Base-by-base conservation (phyloP, 2,888 invertebrate species). In the Drosophila nr. medialis region DNA sequence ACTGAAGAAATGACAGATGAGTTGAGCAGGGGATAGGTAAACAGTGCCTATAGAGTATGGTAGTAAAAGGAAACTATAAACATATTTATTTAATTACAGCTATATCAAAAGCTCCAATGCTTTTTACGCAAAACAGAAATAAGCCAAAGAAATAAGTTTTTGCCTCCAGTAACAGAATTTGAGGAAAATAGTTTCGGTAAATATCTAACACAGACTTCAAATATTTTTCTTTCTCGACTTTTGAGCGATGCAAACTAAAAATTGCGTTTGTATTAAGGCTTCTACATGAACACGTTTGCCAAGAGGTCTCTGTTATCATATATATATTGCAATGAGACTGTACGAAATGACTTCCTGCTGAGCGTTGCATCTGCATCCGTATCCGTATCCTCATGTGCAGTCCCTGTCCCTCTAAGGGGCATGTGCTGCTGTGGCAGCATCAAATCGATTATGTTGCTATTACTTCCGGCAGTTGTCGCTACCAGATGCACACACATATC, bases 361-460 rank as follows among this genome's bases (percentile, higher is more conserved):
- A 64, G 60, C 55, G 50, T 56, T 63, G 66, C 66, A 66, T 62
- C 51, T 40, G 34, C 36, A 75, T 71, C 63, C 65, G 38, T 29
- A 70, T 64, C 51, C 64, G 21, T 27, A 74, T 75, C 64, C 68
- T 29, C 42, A 67, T 72, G 72, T 66, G 48, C 40, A 66, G 64
- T 48, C 78, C 3, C 32, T 34, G 53, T 48, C 21, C 30, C 64
- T 38, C 49, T 63, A 45, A 61, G 40, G 24, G 69, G 64, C 68
- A 80, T 74, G 56, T 85, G 84, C 79, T 79, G 75, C 76, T 65
- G 64, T 62, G 70, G 77, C 81, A 75, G 77, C 78, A 75, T 72
- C 87, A 84, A 89, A 89, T 86, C 86, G 86, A 86, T 89, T 86
- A 87, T 84, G 86, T 84, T 89, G 84, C 87, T 87, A 87, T 89